Evolutionary conservation across 2,888 invertebrate genomes (phyloP), one percentile per base, ranked within the genome.

Genomic region (Taphrorychus bicolor): DNA sequence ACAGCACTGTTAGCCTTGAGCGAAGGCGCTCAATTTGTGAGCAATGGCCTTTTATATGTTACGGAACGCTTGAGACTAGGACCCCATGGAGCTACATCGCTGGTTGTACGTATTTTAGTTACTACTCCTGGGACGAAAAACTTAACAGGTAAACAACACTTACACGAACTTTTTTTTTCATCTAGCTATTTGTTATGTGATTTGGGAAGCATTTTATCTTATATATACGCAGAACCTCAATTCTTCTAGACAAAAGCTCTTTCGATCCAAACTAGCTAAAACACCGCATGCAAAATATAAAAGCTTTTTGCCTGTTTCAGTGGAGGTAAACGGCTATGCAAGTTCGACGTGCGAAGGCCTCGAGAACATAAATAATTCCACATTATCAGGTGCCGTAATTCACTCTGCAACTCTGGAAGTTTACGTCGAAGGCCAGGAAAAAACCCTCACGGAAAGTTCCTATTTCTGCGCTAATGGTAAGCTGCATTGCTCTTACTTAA

Each of bases 391-490:
- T 1, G 86, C 88, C 11, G 87, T 88, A 19, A 84, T 88, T 66
- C 82, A 87, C 49, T 87, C 88, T 0, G 87, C 87, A 1, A 86
- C 86, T 57, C 85, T 88, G 24, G 78, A 85, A 54, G 88, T 89
- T 2, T 83, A 86, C 9, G 87, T 88, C 0, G 89, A 89, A 77
- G 89, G 89, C 9, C 81, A 88, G 0, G 85, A 87, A 42, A 83
- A 85, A 68, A 87, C 86, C n/a, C 88, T 88, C 72, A 89, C 88
- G 0, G 88, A 89, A 77, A 89, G 88, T 73, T 89, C 89, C 7
- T 89, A 89, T 78, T 89, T 89, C 78, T 89, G 89, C 77, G 89
- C 89, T 5, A 89, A 89, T 74, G 89, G 89, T 88, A 76, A 75
- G 73, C 41, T 58, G 16, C n/a, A n/a, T n/a, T n/a, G n/a, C n/a